These are phyloP conservation scores for Palythoa caribaeorum DNA, from an alignment of 92 coral and sea anemone genomes.

Conservation along the genomic window DNA sequence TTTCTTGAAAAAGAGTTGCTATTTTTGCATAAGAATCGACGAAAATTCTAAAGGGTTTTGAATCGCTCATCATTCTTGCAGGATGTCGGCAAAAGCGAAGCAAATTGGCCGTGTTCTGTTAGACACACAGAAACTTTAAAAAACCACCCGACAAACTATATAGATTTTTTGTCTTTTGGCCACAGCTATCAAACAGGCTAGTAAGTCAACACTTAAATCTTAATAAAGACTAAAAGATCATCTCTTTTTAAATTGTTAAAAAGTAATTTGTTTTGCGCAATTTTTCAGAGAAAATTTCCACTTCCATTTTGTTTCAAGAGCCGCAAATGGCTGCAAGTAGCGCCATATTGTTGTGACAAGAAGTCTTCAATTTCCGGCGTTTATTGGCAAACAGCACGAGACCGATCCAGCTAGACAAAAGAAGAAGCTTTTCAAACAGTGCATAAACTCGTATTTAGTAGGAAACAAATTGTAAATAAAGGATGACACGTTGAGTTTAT, in stretches of 20 bases:
- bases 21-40: too few relatives aligned
- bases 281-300: neutral
- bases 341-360: slow-evolving; percentile 26
- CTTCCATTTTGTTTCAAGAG: slow-evolving; percentile 3
- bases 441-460: slow-evolving; percentile 38
- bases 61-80: too few relatives aligned
- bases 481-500: slow-evolving; percentile 14
- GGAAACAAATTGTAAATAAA: slow-evolving; percentile 30
- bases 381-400: slow-evolving; percentile 31
- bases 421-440: slow-evolving; percentile 13
- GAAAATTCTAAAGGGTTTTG: too few relatives aligned
- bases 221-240: neutral
- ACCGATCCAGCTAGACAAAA: slow-evolving; percentile 32
- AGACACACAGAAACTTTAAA: too few relatives aligned
- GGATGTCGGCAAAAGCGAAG: too few relatives aligned
- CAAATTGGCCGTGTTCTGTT: too few relatives aligned
- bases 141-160: too few relatives aligned
- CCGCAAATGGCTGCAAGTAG: slow-evolving; percentile 15
- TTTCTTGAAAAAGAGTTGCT: too few relatives aligned
- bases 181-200: neutral
- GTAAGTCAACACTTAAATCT: neutral
- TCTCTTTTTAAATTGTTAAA: neutral
- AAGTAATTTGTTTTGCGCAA: neutral
- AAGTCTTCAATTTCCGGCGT: slow-evolving; percentile 45
- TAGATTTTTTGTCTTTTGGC: neutral